phyloP scores from a whole-genome alignment of 2,888 invertebrate genomes.

The Plebejus melissa region DNA sequence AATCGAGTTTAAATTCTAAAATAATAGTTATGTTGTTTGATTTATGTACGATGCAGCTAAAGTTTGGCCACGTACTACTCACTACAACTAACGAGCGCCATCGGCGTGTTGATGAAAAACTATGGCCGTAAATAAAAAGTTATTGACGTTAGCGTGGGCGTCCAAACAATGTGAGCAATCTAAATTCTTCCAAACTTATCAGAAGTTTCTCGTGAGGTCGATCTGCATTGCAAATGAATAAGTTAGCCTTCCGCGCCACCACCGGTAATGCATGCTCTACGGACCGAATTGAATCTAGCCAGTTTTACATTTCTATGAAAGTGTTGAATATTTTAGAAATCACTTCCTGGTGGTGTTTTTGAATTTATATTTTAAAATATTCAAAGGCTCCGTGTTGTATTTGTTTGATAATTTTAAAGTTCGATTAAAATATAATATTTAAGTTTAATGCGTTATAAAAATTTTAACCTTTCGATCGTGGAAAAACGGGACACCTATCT shows the following conservation, averaged over 20 bases:
- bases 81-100: background rate
- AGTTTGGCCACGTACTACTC: background rate
- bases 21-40: background rate
- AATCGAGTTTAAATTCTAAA: background rate
- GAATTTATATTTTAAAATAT: background rate
- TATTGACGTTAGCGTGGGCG: conserved; percentile 17
- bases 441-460: no score
- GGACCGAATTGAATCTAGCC: background rate
- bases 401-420: no score
- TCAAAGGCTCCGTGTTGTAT: no score
- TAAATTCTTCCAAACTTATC: conserved; percentile 27
- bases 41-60: background rate
- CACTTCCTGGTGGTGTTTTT: background rate
- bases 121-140: conserved; percentile 16
- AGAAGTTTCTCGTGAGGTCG: conserved; percentile 23
- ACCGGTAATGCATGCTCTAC: background rate
- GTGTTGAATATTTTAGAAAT: background rate
- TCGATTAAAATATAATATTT: no score
- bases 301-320: background rate
- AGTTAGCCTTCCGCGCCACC: conserved; percentile 14
- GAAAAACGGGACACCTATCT: no score
- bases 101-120: conserved; percentile 10
- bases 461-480: no score
- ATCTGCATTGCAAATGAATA: conserved; percentile 28
- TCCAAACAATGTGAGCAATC: conserved; percentile 18